phyloP scores from a whole-genome alignment of 23 tunicate genomes.

The Corella eumyota region DNA sequence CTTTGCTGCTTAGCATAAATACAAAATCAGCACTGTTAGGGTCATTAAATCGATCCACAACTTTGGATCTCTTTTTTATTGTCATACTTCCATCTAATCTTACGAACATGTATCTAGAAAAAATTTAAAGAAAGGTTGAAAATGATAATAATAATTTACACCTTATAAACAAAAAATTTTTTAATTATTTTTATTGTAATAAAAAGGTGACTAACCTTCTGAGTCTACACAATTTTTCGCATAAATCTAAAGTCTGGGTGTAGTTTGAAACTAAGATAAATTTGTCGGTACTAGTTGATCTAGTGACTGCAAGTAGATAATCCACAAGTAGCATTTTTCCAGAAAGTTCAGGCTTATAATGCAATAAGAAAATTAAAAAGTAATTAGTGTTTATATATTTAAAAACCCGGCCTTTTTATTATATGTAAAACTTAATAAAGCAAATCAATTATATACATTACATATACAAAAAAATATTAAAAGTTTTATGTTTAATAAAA shows the following conservation, averaged over 20 bases:
- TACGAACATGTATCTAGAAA: slow-evolving; percentile 63
- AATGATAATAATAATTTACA: no score
- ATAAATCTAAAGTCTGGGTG: slow-evolving; percentile 91
- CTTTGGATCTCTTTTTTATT: slow-evolving; percentile 85
- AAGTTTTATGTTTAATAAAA: no score
- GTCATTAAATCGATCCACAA: slow-evolving; percentile 82
- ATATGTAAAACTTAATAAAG: no score
- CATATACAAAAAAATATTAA: no score
- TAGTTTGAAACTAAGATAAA: slow-evolving; percentile 95
- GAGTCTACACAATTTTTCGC: slow-evolving; percentile 74
- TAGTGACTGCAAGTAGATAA: slow-evolving; percentile 61
- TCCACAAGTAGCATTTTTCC: slow-evolving; percentile 84
- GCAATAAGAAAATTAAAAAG: not conserved
- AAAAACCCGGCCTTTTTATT: no score
- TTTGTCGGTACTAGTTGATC: slow-evolving; percentile 63
- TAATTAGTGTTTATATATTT: no score
- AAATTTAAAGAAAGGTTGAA: not conserved
- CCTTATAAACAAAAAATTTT: no score
- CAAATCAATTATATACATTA: no score
- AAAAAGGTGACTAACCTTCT: slow-evolving; percentile 40
- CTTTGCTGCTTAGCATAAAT: slow-evolving; percentile 97
- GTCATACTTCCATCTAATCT: slow-evolving; percentile 92
- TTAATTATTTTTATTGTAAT: no score
- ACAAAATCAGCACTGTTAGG: slow-evolving; percentile 62
- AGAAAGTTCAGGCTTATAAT: slow-evolving; percentile 69